A percentile compares a stretch with the other conserved stretches of the same genome.
These are phyloP conservation scores for Dromas ardeola DNA, from an alignment of 2,113 vertebrate species.

Conservation along the genomic window DNA sequence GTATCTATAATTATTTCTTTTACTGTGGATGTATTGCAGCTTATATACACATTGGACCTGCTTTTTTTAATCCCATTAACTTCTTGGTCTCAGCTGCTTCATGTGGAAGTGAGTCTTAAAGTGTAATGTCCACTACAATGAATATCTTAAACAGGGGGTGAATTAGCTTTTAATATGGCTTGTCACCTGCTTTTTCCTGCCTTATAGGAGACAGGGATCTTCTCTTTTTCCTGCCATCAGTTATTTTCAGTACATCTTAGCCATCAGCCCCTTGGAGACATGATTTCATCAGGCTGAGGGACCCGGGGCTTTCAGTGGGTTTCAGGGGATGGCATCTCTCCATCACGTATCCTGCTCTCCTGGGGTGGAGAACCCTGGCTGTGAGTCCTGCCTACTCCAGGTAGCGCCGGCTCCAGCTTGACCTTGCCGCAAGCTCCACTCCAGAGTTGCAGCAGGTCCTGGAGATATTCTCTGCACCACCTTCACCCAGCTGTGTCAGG, in stretches of 20 bases:
- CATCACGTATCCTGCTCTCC: not conserved
- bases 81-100: not conserved
- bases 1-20: not conserved
- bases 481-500: not conserved
- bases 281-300: not conserved
- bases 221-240: not conserved
- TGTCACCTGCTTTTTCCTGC: not conserved
- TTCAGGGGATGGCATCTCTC: not conserved
- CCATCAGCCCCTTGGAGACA: not conserved
- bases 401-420: not conserved
- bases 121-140: not conserved
- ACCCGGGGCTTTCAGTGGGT: not conserved
- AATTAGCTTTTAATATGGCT: not conserved
- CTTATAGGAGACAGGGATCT: not conserved
- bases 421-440: not conserved
- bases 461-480: not conserved
- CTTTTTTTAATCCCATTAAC: not conserved
- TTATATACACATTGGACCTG: accelerated
- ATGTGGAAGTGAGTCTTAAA: not conserved
- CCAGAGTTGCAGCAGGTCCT: not conserved
- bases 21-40: not conserved
- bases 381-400: not conserved
- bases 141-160: not conserved
- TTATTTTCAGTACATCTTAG: not conserved
- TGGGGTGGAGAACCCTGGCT: not conserved